Percentiles rank a stretch among this genome's conserved stretches.
Evolutionary conservation across 2,888 invertebrate genomes (phyloP).

Genomic region (Ectropis crepuscularia): DNA sequence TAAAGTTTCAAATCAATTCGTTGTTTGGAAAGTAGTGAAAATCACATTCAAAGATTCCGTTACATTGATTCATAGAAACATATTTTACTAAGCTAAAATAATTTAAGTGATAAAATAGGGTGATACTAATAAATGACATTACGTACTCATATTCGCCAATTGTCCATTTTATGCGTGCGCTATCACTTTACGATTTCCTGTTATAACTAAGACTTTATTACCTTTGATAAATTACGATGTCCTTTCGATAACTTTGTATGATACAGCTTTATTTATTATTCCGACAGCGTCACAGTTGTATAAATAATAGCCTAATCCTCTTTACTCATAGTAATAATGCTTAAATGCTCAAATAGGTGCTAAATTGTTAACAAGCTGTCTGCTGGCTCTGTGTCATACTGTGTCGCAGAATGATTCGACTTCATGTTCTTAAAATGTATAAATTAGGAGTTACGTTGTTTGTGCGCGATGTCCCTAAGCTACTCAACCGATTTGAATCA

Average conservation of each 20-base stretch:
- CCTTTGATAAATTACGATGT: constrained; percentile 44
- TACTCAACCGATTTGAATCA: too few species aligned
- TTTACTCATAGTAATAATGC: constrained; percentile 11
- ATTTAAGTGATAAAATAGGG: neutral
- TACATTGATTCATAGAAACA: too few species aligned
- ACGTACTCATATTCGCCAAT: constrained; percentile 29
- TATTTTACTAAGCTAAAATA: too few species aligned
- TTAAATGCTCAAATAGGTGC: constrained; percentile 9
- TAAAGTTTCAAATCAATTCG: too few species aligned
- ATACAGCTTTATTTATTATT: constrained; percentile 16
- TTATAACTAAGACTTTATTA: constrained; percentile 58
- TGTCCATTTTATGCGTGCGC: constrained; percentile 52
- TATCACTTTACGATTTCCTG: constrained; percentile 67
- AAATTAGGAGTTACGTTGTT: too few species aligned
- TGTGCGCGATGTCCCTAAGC: too few species aligned
- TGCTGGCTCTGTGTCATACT: neutral
- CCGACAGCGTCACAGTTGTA: constrained; percentile 8
- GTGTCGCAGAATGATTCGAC: constrained; percentile 4
- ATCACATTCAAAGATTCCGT: too few species aligned
- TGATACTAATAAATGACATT: neutral
- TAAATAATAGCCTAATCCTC: constrained; percentile 13
- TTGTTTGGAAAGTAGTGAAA: too few species aligned
- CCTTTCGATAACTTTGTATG: constrained; percentile 50
- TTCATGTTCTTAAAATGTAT: neutral
- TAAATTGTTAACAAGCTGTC: constrained; percentile 11